Conservation (phyloP, 2,888 invertebrate species). For the Allophyes oxyacanthae region DNA sequence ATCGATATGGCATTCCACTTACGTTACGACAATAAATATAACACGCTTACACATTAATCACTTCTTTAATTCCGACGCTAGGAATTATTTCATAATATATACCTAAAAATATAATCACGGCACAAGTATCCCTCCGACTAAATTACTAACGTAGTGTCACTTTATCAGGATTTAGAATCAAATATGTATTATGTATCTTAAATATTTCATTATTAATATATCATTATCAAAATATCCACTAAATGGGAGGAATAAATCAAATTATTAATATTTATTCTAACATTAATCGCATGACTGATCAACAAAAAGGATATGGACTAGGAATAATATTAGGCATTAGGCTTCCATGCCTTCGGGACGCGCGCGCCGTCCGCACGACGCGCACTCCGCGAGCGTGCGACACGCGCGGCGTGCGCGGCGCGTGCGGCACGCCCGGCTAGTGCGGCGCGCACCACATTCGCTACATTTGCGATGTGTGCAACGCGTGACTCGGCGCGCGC, state of each 20-base stretch:
- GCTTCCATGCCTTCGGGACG: slow-evolving; percentile 80
- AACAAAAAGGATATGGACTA: slow-evolving; percentile 90
- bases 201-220: slow-evolving; percentile 90
- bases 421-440: slow-evolving; percentile 57
- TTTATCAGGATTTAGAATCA: slow-evolving; percentile 90
- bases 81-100: slow-evolving; percentile 89
- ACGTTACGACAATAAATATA: slow-evolving; percentile 89
- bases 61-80: slow-evolving; percentile 90
- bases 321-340: slow-evolving; percentile 89
- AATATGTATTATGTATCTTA: slow-evolving; percentile 90
- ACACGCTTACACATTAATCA: slow-evolving; percentile 90
- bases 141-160: slow-evolving; percentile 89
- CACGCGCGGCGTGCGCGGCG: slow-evolving; percentile 27
- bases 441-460: slow-evolving; percentile 18
- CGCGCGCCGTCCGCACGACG: slow-evolving; percentile 56
- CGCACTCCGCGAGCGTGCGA: slow-evolving; percentile 22
- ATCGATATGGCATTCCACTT: slow-evolving; percentile 90
- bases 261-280: slow-evolving; percentile 89
- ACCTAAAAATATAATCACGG: slow-evolving; percentile 90
- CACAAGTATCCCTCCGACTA: slow-evolving; percentile 90
- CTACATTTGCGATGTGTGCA: slow-evolving; percentile 1
- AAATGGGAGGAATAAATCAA: slow-evolving; percentile 90
- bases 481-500: slow-evolving; percentile 53
- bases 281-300: slow-evolving; percentile 90
- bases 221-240: slow-evolving; percentile 90